Base-by-base conservation (phyloP, 2,113 vertebrate genomes). In the Vombatus ursinus region DNA sequence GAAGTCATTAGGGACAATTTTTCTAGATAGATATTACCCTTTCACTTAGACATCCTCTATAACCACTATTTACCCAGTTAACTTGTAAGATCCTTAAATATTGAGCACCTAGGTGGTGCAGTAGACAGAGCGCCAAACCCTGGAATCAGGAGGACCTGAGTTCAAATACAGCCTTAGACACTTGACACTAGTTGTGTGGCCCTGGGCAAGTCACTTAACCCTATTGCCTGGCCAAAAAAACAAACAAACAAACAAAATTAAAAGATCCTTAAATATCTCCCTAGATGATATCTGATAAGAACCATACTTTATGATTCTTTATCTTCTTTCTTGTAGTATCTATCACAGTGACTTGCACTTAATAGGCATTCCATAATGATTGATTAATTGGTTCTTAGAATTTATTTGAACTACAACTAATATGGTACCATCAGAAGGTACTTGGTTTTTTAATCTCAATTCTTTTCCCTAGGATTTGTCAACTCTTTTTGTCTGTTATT, bases 401-500 rank as follows among this genome's bases (percentile, higher is more conserved):
- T 77, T 44, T 1, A 44, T 44, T 22, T 77, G n/a, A 77, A 22
- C 61, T 68, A 68, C 31, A 37, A 5, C 19, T 14, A 77, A 44
- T 22, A n/a, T 77, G 1, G 2, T 77, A 44, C n/a, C n/a, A 77
- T 77, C 5, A n/a, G 10, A 68, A 37, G 28, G 57, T 54, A 19
- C 53, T 8, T 11, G 31, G 11, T 61, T 77, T 77, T 16, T 19
- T 10, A 8, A 77, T 77, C 68, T 77, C 68, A 77, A 6, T 77
- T 44, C 5, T 16, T 25, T 22, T 16, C 49, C 90, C 19, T 19
- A 50, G 22, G 0, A 0, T 14, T 5, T 31, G 10, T 22, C 5
- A 37, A 37, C 25, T 28, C 54, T 31, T 52, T 91, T 91, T 91
- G 11, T 3, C 47, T 28, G 50, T 3, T 22, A 89, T 57, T 92